phyloP scores from a whole-genome alignment of 2,113 vertebrate genomes.

The Colinus virginianus region DNA sequence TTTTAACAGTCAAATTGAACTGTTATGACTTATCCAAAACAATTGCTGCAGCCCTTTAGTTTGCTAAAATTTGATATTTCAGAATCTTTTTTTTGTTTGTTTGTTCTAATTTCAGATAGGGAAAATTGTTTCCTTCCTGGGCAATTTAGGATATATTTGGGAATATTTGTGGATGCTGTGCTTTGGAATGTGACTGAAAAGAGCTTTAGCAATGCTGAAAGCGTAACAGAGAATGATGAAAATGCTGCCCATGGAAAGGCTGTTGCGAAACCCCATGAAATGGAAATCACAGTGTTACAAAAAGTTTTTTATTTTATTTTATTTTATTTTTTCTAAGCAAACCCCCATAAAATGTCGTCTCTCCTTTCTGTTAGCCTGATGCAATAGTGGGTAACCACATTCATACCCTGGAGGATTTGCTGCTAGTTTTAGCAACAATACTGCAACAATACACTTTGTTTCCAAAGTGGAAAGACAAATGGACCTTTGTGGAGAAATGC shows the following conservation, averaged over 20 bases:
- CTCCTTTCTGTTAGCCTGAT: slow-evolving; percentile 26
- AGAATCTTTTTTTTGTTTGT: not conserved
- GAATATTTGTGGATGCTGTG: slow-evolving; percentile 50
- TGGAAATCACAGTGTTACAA: slow-evolving; percentile 9
- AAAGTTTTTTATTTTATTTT: not conserved
- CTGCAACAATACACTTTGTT: slow-evolving; percentile 48
- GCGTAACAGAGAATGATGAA: not conserved
- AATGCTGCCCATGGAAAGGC: slow-evolving; percentile 7
- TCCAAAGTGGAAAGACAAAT: slow-evolving; percentile 61
- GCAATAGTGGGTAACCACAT: slow-evolving; percentile 32
- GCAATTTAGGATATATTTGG: slow-evolving; percentile 51
- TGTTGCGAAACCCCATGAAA: slow-evolving; percentile 21
- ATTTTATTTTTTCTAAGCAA: not conserved
- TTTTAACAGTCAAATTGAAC: slow-evolving; percentile 42
- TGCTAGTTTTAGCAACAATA: slow-evolving; percentile 56
- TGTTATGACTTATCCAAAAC: slow-evolving; percentile 61
- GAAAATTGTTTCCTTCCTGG: slow-evolving; percentile 68
- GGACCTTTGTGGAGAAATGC: slow-evolving; percentile 46
- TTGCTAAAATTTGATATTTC: slow-evolving; percentile 56
- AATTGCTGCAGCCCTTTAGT: slow-evolving; percentile 22
- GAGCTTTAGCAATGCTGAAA: not conserved
- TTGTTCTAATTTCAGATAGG: slow-evolving; percentile 56
- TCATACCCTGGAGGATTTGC: slow-evolving; percentile 31
- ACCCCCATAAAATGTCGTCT: slow-evolving; percentile 33
- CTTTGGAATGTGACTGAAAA: slow-evolving; percentile 39